Base-by-base conservation (phyloP, 2,888 invertebrate genomes). In the Standfussiana lucernea region DNA sequence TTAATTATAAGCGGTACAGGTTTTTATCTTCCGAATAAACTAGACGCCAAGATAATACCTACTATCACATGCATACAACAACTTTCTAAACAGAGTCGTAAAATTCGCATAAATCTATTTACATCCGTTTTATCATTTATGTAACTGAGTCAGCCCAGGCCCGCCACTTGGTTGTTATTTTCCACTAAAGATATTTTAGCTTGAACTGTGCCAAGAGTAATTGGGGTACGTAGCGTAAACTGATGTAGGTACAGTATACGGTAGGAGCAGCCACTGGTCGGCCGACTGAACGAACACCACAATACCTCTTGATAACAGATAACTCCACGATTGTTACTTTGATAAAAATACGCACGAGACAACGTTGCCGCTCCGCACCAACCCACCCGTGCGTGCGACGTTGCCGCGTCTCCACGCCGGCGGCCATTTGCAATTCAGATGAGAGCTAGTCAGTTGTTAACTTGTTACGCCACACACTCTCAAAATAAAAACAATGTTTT, bases 371-470 rank as follows among this genome's bases (percentile, higher is more conserved):
- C 89, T 90, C 91, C 85, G 88, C 80, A 77, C 72, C 75, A 69
- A 83, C 75, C 78, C 65, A 83, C 72, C 78, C 80, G 85, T 81
- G 93, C 94, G 92, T 81, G 94, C 94, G 92, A 89, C 90, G 95
- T 94, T 95, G 95, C 94, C 94, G 90, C 87, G 64, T 90, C 87
- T 90, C 87, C 86, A 86, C 73, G 79, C 79, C 89, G 76, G 86
- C 91, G 91, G 94, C 95, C 95, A 95, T 95, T 95, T 95, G 95
- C 95, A 95, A 94, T 94, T 94, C 92, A 92, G 92, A 93, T 94
- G 93, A 92, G 92, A 89, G 87, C 90, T 86, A 91, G 90, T 90
- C 89, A 88, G 92, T 86, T 79, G 82, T 79, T 82, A 83, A 77
- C 73, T 88, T 88, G 86, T 92, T 94, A 94, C 94, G 93, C 92